phyloP scores from a whole-genome alignment of 2,888 invertebrate genomes.

The Beris chalybata region DNA sequence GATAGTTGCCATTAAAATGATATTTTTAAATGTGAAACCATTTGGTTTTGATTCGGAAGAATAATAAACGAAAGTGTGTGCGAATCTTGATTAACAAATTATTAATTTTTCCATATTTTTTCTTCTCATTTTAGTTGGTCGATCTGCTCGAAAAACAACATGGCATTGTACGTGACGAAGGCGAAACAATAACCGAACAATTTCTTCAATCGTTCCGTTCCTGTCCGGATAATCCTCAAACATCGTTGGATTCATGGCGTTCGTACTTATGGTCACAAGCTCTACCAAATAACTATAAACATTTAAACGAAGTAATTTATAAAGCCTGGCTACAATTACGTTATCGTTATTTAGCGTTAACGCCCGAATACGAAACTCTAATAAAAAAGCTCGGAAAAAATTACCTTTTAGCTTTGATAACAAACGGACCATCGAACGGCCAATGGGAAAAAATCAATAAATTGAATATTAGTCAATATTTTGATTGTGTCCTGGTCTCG shows the following conservation, averaged over 20 bases:
- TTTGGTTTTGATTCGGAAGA: too few species aligned
- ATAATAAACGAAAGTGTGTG: too few species aligned
- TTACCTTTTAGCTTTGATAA: slow-evolving; percentile 78
- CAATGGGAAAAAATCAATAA: slow-evolving; percentile 87
- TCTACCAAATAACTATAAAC: slow-evolving; percentile 71
- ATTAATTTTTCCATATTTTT: not conserved
- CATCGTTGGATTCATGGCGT: slow-evolving; percentile 76
- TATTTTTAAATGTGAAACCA: slow-evolving; percentile 7
- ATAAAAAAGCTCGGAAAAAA: slow-evolving; percentile 70
- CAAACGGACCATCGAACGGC: slow-evolving; percentile 82
- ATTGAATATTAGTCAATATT: slow-evolving; percentile 69
- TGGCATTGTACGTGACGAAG: slow-evolving; percentile 66
- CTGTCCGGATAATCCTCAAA: slow-evolving; percentile 76
- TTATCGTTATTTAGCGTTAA: slow-evolving; percentile 72
- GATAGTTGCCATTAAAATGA: slow-evolving; percentile 8
- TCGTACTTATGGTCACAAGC: slow-evolving; percentile 76
- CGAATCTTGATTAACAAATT: not conserved
- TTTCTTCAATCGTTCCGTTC: slow-evolving; percentile 77
- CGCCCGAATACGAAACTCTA: slow-evolving; percentile 69
- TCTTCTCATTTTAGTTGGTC: slow-evolving; percentile 46
- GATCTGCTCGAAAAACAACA: slow-evolving; percentile 62
- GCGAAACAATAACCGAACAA: slow-evolving; percentile 66
- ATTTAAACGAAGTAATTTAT: slow-evolving; percentile 74
- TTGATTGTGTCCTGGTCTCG: slow-evolving; percentile 79
- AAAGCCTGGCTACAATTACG: slow-evolving; percentile 77